These are phyloP conservation scores for Agriopis aurantiaria DNA, from an alignment of 2,888 invertebrate species.

Conservation along the genomic window DNA sequence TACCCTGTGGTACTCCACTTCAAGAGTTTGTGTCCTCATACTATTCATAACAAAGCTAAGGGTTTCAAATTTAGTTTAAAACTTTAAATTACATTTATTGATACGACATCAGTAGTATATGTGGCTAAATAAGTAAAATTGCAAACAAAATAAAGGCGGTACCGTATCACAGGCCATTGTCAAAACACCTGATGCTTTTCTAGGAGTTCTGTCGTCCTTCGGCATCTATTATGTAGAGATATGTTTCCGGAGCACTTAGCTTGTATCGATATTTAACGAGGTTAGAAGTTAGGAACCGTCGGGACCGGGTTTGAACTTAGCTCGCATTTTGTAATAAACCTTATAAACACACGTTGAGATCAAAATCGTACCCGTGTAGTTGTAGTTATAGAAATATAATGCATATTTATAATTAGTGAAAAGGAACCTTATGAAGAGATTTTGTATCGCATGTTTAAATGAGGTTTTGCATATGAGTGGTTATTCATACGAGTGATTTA, in stretches of 20 bases:
- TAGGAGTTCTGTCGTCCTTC: slow-evolving; percentile 30
- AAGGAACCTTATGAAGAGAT: slow-evolving; percentile 73
- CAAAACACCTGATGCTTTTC: slow-evolving; percentile 22
- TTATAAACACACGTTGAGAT: slow-evolving; percentile 35
- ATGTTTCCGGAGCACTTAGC: slow-evolving; percentile 65
- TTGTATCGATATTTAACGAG: slow-evolving; percentile 61
- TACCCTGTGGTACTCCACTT: slow-evolving; percentile 46
- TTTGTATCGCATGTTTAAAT: slow-evolving; percentile 69
- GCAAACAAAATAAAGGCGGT: slow-evolving; percentile 8
- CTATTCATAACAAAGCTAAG: neutral
- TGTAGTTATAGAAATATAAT: slow-evolving; percentile 58
- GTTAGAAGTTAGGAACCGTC: slow-evolving; percentile 56
- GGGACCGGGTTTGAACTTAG: slow-evolving; percentile 48
- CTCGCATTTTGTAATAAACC: slow-evolving; percentile 26
- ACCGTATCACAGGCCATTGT: slow-evolving; percentile 22
- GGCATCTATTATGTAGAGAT: slow-evolving; percentile 36
- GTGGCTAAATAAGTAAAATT: slow-evolving; percentile 9
- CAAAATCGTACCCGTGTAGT: slow-evolving; percentile 56
- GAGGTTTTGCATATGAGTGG: slow-evolving; percentile 73
- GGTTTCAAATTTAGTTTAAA: neutral
- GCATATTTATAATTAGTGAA: slow-evolving; percentile 65
- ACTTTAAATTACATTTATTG: neutral
- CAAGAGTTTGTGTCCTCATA: neutral
- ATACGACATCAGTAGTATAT: slow-evolving; percentile 12
- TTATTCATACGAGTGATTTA: slow-evolving; percentile 33